A percentile compares a stretch with the other conserved stretches of the same genome.
Evolutionary conservation across 2,888 invertebrate species (phyloP).

Genomic region (Gymnocheta viridis): DNA sequence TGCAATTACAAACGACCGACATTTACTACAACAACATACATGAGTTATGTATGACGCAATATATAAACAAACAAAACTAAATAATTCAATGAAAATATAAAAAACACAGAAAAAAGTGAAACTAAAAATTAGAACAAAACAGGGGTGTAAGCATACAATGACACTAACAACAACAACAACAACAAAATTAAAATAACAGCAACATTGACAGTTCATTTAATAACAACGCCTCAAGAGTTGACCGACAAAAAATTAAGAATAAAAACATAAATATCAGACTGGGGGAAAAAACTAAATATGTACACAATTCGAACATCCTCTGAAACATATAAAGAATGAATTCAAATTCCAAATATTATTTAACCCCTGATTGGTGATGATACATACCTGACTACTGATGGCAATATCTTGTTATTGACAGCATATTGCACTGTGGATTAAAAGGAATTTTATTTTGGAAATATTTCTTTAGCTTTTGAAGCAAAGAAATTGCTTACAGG

Average conservation of each 20-base stretch:
- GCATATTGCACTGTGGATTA: neutral
- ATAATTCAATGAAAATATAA: conserved; percentile 22
- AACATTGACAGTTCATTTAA: conserved; percentile 56
- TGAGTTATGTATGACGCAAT: conserved; percentile 40
- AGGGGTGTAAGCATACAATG: conserved; percentile 44
- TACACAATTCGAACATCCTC: conserved; percentile 27
- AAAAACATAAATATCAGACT: neutral
- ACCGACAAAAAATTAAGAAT: conserved; percentile 35
- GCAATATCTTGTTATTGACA: conserved; percentile 28
- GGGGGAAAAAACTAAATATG: neutral
- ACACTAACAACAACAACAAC: neutral
- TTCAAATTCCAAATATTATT: neutral
- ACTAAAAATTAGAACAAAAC: conserved; percentile 34
- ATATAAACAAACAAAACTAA: conserved; percentile 33
- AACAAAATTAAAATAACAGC: conserved; percentile 36
- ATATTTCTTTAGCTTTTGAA: neutral
- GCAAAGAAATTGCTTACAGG: no score
- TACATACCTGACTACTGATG: neutral
- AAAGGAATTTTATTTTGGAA: neutral
- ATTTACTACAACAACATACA: conserved; percentile 45
- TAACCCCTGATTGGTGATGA: conserved; percentile 25
- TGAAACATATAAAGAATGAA: neutral
- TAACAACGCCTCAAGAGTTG: conserved; percentile 55
- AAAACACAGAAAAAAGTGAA: conserved; percentile 22
- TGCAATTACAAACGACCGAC: conserved; percentile 45